Evolutionary conservation across 2,888 invertebrate species (phyloP).

Genomic region (Megamerina dolium): DNA sequence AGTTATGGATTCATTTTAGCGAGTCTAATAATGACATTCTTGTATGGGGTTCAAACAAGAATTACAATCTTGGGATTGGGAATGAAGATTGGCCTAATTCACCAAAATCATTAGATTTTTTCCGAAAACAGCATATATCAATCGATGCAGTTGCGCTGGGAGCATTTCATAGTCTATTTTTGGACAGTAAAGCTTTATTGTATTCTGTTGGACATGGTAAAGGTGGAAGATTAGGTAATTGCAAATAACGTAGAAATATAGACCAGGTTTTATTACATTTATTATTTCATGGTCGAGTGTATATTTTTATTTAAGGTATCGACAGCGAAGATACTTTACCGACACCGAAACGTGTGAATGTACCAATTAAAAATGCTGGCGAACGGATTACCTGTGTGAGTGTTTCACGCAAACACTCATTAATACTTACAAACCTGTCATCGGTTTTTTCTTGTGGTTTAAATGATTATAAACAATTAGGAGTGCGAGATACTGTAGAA

Average conservation of each 20-base stretch:
- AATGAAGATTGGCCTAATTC: slow-evolving; percentile 57
- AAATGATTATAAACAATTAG: slow-evolving; percentile 62
- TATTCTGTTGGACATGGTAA: slow-evolving; percentile 78
- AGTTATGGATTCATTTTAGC: slow-evolving; percentile 27
- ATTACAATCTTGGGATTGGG: slow-evolving; percentile 74
- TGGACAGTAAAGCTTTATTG: slow-evolving; percentile 48
- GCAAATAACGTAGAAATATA: too few relatives aligned
- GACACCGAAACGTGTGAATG: slow-evolving; percentile 38
- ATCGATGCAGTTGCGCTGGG: slow-evolving; percentile 56
- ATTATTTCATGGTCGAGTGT: too few relatives aligned
- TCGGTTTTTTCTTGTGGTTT: slow-evolving; percentile 57
- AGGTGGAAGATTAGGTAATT: slow-evolving; percentile 65
- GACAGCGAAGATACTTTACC: slow-evolving; percentile 54
- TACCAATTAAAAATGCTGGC: slow-evolving; percentile 34
- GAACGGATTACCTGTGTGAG: slow-evolving; percentile 43
- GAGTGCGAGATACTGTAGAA: slow-evolving; percentile 53
- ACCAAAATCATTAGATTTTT: slow-evolving; percentile 64
- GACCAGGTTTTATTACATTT: too few relatives aligned
- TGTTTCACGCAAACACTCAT: slow-evolving; percentile 43
- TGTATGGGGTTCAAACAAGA: slow-evolving; percentile 80
- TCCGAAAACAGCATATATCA: slow-evolving; percentile 57
- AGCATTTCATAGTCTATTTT: slow-evolving; percentile 44
- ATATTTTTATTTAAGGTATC: too few relatives aligned
- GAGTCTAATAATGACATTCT: slow-evolving; percentile 56
- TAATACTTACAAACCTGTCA: slow-evolving; percentile 40